These are phyloP conservation scores for Acarapis woodi DNA, from an alignment of 1,140 invertebrate species.

Conservation along the genomic window DNA sequence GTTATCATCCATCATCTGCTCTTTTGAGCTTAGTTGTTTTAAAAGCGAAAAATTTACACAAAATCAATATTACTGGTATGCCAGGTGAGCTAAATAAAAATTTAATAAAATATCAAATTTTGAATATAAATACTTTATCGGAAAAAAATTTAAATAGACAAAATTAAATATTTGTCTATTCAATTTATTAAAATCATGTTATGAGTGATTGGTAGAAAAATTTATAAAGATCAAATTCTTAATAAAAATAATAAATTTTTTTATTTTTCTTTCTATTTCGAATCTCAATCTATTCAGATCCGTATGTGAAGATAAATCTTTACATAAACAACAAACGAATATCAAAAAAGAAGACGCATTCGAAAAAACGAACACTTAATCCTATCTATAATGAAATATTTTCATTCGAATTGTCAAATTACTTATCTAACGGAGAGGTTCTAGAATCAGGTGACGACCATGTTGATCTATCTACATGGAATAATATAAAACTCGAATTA, in stretches of 20 bases:
- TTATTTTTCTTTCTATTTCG: neutral
- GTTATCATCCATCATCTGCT: constrained; percentile 70
- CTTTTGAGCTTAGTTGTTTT: constrained; percentile 62
- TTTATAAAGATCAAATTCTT: too few relatives aligned
- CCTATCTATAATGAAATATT: constrained; percentile 96
- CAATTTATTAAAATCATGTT: neutral
- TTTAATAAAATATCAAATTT: too few relatives aligned
- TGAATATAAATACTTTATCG: too few relatives aligned
- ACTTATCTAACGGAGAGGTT: too few relatives aligned
- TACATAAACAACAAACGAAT: constrained; percentile 86
- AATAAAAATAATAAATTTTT: too few relatives aligned
- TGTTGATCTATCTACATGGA: too few relatives aligned
- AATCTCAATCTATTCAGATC: constrained; percentile 21
- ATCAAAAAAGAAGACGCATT: constrained; percentile 95
- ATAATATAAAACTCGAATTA: constrained; percentile 68
- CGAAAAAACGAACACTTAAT: constrained; percentile 85
- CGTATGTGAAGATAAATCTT: constrained; percentile 80
- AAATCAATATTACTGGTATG: constrained; percentile 81
- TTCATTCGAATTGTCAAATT: constrained; percentile 29
- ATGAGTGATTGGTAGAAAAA: too few relatives aligned
- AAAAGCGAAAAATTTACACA: constrained; percentile 70
- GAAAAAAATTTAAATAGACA: too few relatives aligned
- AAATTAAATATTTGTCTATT: too few relatives aligned
- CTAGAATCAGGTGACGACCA: too few relatives aligned
- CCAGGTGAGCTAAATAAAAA: constrained; percentile 27